A percentile compares a stretch with the other conserved stretches of the same genome.
Conservation (phyloP, 2,888 invertebrate genomes). For the Ditula angustiorana region DNA sequence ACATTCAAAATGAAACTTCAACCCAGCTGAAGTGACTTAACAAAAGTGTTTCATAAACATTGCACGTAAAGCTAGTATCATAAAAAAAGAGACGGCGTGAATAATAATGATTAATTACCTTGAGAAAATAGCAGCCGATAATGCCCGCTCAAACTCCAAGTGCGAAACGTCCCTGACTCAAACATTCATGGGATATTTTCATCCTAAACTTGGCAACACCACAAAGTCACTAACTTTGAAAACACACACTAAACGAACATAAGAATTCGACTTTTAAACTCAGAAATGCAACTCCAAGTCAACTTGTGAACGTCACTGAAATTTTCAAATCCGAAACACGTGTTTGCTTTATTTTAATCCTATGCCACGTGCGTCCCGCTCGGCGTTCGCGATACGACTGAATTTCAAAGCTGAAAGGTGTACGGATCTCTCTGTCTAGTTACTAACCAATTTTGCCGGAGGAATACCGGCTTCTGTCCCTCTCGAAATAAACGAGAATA, state of each 20-base stretch:
- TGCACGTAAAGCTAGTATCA: too few relatives aligned
- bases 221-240: constrained; percentile 51
- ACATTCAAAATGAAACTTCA: too few relatives aligned
- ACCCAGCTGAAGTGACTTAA: too few relatives aligned
- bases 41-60: too few relatives aligned
- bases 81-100: not conserved
- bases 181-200: constrained; percentile 62
- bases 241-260: constrained; percentile 16
- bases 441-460: not conserved
- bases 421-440: constrained; percentile 10
- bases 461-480: constrained; percentile 2
- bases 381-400: constrained; percentile 50
- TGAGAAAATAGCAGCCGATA: constrained; percentile 12
- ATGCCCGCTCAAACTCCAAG: constrained; percentile 19
- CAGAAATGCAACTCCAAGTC: constrained; percentile 1
- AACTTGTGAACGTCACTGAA: not conserved
- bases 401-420: constrained; percentile 48
- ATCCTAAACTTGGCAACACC: constrained; percentile 58
- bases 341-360: constrained; percentile 41
- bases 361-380: constrained; percentile 36
- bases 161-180: constrained; percentile 57
- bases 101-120: constrained; percentile 28
- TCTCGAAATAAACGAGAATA: not conserved
- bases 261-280: not conserved
- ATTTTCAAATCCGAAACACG: constrained; percentile 46